A percentile compares a stretch with the other conserved stretches of the same genome.
phyloP scores from a whole-genome alignment of 2,888 invertebrate species.

The Polydrusus tereticollis region DNA sequence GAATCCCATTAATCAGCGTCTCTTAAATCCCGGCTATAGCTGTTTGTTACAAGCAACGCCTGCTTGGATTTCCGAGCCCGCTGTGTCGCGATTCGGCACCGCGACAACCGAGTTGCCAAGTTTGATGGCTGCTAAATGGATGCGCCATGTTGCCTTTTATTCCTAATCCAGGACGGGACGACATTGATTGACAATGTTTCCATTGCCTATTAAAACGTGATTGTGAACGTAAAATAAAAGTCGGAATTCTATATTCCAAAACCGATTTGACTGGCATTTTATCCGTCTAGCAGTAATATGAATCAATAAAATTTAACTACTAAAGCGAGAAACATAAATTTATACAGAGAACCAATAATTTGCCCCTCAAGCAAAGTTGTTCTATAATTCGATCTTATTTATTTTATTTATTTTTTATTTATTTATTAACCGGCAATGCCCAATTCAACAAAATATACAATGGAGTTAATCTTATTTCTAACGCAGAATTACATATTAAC shows the following conservation, averaged over 20 bases:
- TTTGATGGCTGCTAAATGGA: constrained; percentile 41
- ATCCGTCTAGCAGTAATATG: not conserved
- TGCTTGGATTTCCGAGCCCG: constrained; percentile 45
- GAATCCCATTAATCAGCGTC: constrained; percentile 81
- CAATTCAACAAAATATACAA: too few relatives aligned
- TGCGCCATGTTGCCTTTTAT: constrained; percentile 45
- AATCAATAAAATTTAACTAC: too few relatives aligned
- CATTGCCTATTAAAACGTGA: constrained; percentile 23
- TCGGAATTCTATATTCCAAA: not conserved
- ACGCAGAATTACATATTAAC: too few relatives aligned
- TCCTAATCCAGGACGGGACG: constrained; percentile 33
- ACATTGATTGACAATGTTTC: constrained; percentile 43
- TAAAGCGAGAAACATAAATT: too few relatives aligned
- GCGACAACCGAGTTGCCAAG: constrained; percentile 39
- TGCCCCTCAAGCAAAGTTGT: too few relatives aligned
- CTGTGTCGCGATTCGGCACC: constrained; percentile 40
- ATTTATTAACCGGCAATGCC: too few relatives aligned
- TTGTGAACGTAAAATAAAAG: constrained; percentile 9
- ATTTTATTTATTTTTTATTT: too few relatives aligned
- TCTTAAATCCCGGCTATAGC: constrained; percentile 67
- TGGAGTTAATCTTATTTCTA: too few relatives aligned
- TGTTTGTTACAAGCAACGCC: constrained; percentile 63
- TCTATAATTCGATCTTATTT: too few relatives aligned
- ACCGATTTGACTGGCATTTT: not conserved
- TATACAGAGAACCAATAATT: too few relatives aligned